Evolutionary conservation across 1,140 invertebrate species (phyloP).

Genomic region (Drosophila kanapiae): DNA sequence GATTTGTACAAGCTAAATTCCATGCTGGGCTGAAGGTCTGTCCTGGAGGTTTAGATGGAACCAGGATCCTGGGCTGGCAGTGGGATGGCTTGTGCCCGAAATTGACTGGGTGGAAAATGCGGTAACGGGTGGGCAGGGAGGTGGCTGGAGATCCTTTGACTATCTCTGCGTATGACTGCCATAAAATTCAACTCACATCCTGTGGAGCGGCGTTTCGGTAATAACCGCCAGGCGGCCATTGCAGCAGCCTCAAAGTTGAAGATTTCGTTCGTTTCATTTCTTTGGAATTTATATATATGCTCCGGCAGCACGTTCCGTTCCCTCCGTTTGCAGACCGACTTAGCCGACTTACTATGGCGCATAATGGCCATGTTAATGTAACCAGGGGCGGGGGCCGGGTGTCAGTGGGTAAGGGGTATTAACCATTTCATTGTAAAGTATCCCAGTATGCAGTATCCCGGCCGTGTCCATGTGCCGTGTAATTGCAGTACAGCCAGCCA

Average conservation of each 20-base stretch:
- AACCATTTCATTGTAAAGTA: constrained; percentile 56
- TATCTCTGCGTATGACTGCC: constrained; percentile 77
- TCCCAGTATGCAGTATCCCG: constrained; percentile 21
- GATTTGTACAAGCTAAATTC: constrained; percentile 75
- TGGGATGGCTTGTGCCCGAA: not conserved
- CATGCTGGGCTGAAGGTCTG: constrained; percentile 37
- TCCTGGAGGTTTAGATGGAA: not conserved
- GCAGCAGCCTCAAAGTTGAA: constrained; percentile 60
- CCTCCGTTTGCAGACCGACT: not conserved
- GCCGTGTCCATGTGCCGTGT: constrained; percentile 33
- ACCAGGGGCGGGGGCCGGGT: constrained; percentile 1
- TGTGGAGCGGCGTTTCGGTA: constrained; percentile 32
- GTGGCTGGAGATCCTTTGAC: constrained; percentile 20
- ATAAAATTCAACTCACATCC: constrained; percentile 79
- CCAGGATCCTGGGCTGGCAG: not conserved
- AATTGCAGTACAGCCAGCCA: constrained; percentile 52
- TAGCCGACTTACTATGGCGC: constrained; percentile 17
- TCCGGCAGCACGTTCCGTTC: constrained; percentile 25
- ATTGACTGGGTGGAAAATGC: not conserved
- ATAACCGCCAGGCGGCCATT: constrained; percentile 78
- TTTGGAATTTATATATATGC: constrained; percentile 51
- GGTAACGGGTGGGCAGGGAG: not conserved
- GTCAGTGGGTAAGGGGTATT: no score
- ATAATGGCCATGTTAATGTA: constrained; percentile 75
- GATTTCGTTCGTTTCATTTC: constrained; percentile 63